Percentiles rank a stretch among this genome's conserved stretches.
Evolutionary conservation across 1,140 invertebrate species (phyloP).

Genomic region (Trialeurodes vaporariorum): DNA sequence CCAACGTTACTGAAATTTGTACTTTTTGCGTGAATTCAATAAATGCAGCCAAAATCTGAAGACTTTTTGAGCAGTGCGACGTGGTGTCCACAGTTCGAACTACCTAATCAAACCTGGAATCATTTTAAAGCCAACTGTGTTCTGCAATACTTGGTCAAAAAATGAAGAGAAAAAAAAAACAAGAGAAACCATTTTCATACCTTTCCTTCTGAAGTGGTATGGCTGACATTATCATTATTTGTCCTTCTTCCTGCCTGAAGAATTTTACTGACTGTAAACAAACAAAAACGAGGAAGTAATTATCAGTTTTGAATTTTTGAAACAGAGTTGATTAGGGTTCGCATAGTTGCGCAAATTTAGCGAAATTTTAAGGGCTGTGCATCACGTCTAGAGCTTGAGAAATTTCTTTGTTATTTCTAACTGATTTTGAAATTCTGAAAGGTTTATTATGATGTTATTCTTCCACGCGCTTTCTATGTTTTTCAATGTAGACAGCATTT

Average conservation of each 20-base stretch:
- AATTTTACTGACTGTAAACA: not conserved
- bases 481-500: too few species aligned
- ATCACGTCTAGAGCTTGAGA: not conserved
- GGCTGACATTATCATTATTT: not conserved
- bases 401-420: not conserved
- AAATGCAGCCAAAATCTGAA: not conserved
- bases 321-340: too few species aligned
- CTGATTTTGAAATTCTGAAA: not conserved
- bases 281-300: not conserved
- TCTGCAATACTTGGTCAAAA: too few species aligned
- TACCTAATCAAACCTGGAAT: not conserved
- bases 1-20: too few species aligned
- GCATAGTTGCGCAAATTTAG: not conserved
- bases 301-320: too few species aligned
- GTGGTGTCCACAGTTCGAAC: not conserved
- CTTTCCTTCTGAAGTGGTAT: not conserved
- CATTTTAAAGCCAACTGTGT: not conserved
- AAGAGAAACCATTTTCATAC: too few species aligned
- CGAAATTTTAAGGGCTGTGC: not conserved
- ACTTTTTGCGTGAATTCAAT: too few species aligned
- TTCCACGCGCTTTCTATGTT: too few species aligned
- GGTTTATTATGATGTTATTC: too few species aligned
- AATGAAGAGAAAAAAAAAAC: too few species aligned
- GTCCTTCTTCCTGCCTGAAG: not conserved
- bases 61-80: not conserved